Evolutionary conservation across 2,888 invertebrate species (phyloP).

Genomic region (Autographa gamma): DNA sequence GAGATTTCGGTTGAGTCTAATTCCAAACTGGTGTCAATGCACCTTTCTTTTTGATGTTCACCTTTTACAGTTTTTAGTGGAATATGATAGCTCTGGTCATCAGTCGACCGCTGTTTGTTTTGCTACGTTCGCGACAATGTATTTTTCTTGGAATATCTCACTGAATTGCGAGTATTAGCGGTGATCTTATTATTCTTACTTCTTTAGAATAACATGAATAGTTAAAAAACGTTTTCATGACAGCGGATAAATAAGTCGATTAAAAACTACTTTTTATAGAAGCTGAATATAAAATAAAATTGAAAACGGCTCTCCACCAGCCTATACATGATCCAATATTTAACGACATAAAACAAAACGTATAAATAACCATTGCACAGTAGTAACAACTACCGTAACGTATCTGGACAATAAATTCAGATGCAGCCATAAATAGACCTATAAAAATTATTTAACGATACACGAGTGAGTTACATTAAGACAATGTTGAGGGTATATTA

Average conservation of each 20-base stretch:
- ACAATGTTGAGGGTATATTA: conserved; percentile 84
- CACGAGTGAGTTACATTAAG: conserved; percentile 85
- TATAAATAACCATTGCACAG: conserved; percentile 70
- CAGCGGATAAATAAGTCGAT: neutral
- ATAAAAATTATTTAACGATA: conserved; percentile 87
- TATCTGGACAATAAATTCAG: conserved; percentile 85
- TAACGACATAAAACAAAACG: conserved; percentile 72
- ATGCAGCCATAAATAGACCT: conserved; percentile 84
- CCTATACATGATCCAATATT: conserved; percentile 45
- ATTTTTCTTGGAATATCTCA: conserved; percentile 18
- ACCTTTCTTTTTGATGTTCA: conserved; percentile 82
- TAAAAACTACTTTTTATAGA: neutral
- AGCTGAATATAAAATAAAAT: conserved; percentile 3
- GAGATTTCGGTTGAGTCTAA: conserved; percentile 72
- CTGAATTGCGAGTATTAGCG: neutral
- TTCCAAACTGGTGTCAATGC: conserved; percentile 72
- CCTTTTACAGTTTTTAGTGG: conserved; percentile 72
- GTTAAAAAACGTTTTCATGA: neutral
- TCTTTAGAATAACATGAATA: neutral
- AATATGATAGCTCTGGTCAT: conserved; percentile 72
- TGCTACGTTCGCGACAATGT: conserved; percentile 48
- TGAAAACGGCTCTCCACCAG: conserved; percentile 21
- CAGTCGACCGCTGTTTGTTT: conserved; percentile 75
- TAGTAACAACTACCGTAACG: conserved; percentile 83
- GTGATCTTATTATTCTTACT: conserved; percentile 2